A percentile compares a stretch with the other conserved stretches of the same genome.
phyloP scores from a whole-genome alignment of 2,113 vertebrate species.

The Myodes glareolus region DNA sequence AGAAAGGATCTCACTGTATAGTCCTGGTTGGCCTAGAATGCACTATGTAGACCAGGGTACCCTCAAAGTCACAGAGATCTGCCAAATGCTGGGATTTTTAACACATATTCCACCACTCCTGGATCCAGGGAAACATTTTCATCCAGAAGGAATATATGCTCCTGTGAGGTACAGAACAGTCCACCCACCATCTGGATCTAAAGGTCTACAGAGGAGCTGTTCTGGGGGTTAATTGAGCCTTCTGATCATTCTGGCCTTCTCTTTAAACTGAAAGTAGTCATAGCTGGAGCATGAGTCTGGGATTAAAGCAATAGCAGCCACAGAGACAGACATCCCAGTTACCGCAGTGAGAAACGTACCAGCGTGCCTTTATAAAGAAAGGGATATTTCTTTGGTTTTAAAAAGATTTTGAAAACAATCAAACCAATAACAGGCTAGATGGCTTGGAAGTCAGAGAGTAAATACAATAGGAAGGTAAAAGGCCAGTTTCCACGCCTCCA shows the following conservation, averaged over 20 bases:
- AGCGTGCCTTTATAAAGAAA: background rate
- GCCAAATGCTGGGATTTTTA: background rate
- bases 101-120: no score
- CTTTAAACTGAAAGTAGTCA: background rate
- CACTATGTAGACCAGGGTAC: background rate
- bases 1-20: background rate
- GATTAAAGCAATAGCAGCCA: fast-evolving
- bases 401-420: background rate
- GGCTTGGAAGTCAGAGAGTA: background rate
- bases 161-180: no score
- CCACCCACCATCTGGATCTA: fast-evolving
- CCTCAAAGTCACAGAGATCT: background rate
- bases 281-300: background rate
- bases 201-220: no score
- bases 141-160: background rate
- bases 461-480: background rate
- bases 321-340: background rate
- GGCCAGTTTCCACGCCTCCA: background rate
- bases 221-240: no score
- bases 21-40: background rate
- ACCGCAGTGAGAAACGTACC: background rate
- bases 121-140: background rate
- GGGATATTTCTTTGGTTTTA: background rate
- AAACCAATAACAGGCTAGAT: background rate
- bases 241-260: background rate